A percentile compares a stretch with the other conserved stretches of the same genome.
Evolutionary conservation across 1,140 invertebrate species (phyloP).

Genomic region (Brachionus plicatilis): DNA sequence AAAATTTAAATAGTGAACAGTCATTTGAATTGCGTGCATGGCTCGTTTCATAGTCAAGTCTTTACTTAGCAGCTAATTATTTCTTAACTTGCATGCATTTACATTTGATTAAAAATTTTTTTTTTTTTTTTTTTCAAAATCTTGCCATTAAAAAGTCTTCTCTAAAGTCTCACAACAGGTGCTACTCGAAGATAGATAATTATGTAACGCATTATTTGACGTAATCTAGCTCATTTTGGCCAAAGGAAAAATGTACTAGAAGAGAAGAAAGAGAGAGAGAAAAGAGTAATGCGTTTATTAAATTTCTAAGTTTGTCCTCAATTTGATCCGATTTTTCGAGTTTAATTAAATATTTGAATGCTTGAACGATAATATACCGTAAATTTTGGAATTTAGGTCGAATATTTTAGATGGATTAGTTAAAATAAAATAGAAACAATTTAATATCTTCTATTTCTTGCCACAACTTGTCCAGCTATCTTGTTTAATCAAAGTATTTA

Average conservation of each 20-base stretch:
- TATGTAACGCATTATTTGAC: background rate
- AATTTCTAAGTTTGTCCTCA: conserved; percentile 28
- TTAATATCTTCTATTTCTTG: background rate
- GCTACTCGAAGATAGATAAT: background rate
- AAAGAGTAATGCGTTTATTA: background rate
- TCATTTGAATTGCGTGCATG: conserved; percentile 27
- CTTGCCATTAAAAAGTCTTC: background rate
- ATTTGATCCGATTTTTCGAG: background rate
- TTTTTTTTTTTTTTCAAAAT: background rate
- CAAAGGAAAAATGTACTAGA: background rate
- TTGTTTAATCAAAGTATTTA: background rate
- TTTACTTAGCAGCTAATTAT: background rate
- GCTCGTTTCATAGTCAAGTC: background rate
- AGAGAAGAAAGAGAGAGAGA: background rate
- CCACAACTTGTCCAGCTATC: background rate
- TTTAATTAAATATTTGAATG: conserved; percentile 40
- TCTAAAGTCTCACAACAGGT: background rate
- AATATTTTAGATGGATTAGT: conserved; percentile 1
- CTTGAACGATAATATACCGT: conserved; percentile 38
- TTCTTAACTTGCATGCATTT: conserved; percentile 16
- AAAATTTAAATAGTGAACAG: conserved; percentile 15
- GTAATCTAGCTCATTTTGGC: background rate
- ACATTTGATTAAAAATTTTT: background rate
- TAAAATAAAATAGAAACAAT: background rate
- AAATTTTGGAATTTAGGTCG: conserved; percentile 39